Percentiles rank a stretch among this genome's conserved stretches.
phyloP scores from a whole-genome alignment of 2,888 invertebrate species.

The Digitonthophagus gazella region DNA sequence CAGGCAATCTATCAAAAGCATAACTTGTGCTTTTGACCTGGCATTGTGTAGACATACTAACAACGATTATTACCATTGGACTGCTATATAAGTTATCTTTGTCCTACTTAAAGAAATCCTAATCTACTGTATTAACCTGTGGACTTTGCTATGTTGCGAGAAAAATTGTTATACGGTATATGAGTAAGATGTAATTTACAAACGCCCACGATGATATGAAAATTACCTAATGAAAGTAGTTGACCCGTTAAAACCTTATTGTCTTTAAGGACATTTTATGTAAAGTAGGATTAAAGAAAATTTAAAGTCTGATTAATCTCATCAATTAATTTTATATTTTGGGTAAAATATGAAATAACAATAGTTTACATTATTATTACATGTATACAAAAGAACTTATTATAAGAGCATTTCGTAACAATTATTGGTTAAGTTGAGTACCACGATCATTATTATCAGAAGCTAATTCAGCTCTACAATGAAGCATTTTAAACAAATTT shows the following conservation, averaged over 20 bases:
- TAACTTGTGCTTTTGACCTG: no score
- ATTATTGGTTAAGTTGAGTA: conserved; percentile 23
- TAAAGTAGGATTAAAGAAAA: neutral
- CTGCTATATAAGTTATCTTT: no score
- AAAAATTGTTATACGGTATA: no score
- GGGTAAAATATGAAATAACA: conserved; percentile 1
- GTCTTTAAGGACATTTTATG: conserved; percentile 6
- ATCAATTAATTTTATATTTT: neutral
- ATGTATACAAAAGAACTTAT: conserved; percentile 8
- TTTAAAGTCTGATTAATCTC: neutral
- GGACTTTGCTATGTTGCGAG: no score
- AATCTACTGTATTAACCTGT: no score
- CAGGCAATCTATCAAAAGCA: no score
- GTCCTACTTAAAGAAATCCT: no score
- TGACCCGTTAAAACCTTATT: neutral
- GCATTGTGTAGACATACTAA: no score
- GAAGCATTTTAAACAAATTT: conserved; percentile 26
- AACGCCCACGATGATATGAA: neutral
- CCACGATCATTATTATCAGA: conserved; percentile 24
- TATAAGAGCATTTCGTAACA: neutral
- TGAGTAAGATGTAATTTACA: no score
- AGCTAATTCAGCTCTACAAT: conserved; percentile 25
- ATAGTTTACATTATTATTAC: neutral
- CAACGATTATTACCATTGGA: no score
- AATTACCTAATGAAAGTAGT: no score